Evolutionary conservation across 2,113 vertebrate genomes (phyloP).

Genomic region (Oriolus oriolus): DNA sequence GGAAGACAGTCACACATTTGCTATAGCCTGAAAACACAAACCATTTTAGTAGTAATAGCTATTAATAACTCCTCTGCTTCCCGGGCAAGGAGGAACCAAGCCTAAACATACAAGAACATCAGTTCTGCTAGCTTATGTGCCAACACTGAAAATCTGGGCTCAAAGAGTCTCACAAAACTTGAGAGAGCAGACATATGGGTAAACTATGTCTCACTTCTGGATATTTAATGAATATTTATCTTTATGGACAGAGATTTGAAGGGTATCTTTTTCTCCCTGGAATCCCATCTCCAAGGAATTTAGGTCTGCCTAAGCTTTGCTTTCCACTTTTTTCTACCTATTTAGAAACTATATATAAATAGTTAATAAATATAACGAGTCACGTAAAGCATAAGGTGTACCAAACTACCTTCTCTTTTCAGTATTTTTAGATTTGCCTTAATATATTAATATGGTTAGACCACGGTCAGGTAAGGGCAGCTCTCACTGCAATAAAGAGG

Average conservation of each 20-base stretch:
- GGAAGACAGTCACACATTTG: background rate
- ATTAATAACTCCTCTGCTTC: conserved; percentile 12
- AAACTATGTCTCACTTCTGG: background rate
- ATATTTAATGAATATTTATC: background rate
- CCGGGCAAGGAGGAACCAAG: conserved; percentile 11
- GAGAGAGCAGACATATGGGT: background rate
- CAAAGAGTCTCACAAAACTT: background rate
- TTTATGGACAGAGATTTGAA: background rate
- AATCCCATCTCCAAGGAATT: background rate
- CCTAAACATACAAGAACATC: background rate
- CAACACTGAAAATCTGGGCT: background rate
- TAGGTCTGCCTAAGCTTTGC: background rate
- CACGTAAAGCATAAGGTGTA: background rate
- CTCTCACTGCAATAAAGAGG: conserved; percentile 4
- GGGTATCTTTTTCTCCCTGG: background rate
- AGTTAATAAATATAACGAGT: conserved; percentile 34
- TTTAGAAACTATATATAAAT: conserved; percentile 32
- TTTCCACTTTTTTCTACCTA: conserved; percentile 24
- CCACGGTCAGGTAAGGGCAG: background rate
- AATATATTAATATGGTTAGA: conserved; percentile 16
- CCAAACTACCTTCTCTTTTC: background rate
- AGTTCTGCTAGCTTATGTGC: background rate
- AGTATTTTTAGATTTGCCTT: conserved; percentile 41
- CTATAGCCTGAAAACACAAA: conserved; percentile 4
- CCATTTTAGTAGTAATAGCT: background rate